A percentile compares a stretch with the other conserved stretches of the same genome.
These are phyloP conservation scores for Scaptomyza montana DNA, from an alignment of 1,140 invertebrate species.

Conservation along the genomic window DNA sequence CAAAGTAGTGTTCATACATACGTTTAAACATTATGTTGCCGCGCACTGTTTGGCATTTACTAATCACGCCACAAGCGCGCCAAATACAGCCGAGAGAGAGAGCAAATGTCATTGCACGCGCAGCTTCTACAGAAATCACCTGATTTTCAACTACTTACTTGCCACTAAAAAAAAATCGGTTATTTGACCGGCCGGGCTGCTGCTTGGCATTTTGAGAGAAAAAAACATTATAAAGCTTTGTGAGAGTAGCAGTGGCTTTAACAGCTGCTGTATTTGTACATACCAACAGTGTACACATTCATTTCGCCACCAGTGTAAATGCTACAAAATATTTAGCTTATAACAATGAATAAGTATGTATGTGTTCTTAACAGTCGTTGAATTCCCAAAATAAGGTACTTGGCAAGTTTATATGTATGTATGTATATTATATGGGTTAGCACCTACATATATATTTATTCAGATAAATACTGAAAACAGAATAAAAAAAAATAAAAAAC, in stretches of 20 bases:
- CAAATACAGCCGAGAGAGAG: slow-evolving; percentile 9
- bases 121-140: slow-evolving; percentile 75
- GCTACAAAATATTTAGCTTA: neutral
- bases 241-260: slow-evolving; percentile 2
- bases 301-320: slow-evolving; percentile 6
- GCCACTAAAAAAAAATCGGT: slow-evolving; percentile 40
- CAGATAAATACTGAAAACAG: neutral
- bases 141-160: slow-evolving; percentile 77
- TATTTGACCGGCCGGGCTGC: slow-evolving; percentile 21
- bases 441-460: neutral
- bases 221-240: slow-evolving; percentile 18
- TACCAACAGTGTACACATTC: neutral
- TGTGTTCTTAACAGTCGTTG: neutral
- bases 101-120: slow-evolving; percentile 23
- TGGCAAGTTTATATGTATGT: neutral
- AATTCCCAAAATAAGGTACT: neutral
- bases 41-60: slow-evolving; percentile 19
- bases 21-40: slow-evolving; percentile 35
- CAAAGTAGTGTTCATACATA: neutral
- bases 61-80: slow-evolving; percentile 55
- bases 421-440: neutral
- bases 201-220: slow-evolving; percentile 23
- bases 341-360: neutral
- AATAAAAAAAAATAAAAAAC: neutral
- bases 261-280: neutral